phyloP scores from a whole-genome alignment of 2,797 vertebrate species.

The Dipus sagitta region DNA sequence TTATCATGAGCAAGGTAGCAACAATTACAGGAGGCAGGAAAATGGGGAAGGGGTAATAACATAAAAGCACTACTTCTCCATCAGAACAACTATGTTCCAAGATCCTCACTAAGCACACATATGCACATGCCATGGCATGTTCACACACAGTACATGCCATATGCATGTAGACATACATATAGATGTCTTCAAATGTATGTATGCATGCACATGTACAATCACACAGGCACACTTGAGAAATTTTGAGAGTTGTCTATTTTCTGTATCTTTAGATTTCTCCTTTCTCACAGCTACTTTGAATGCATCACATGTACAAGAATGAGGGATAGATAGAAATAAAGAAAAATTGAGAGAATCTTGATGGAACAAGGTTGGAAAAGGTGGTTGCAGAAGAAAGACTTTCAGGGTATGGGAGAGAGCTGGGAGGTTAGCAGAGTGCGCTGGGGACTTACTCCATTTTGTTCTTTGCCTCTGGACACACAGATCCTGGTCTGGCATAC shows the following conservation, averaged over 20 bases:
- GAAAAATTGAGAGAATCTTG: neutral
- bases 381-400: neutral
- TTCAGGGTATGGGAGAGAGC: neutral
- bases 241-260: neutral
- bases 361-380: neutral
- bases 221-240: neutral
- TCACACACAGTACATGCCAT: too few relatives aligned
- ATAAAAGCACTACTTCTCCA: neutral
- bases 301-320: neutral
- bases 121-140: too few relatives aligned
- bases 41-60: neutral
- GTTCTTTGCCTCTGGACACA: slow-evolving; percentile 70
- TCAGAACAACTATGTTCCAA: neutral
- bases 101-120: neutral
- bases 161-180: neutral
- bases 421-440: neutral
- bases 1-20: neutral
- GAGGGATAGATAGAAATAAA: neutral
- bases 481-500: slow-evolving; percentile 99
- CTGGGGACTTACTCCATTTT: neutral
- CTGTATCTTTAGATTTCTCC: fast-evolving
- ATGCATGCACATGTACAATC: neutral
- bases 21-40: fast-evolving
- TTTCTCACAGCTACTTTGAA: neutral
- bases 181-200: too few relatives aligned